Conservation (phyloP, 2,888 invertebrate genomes). For the Trichogramma evanescens region DNA sequence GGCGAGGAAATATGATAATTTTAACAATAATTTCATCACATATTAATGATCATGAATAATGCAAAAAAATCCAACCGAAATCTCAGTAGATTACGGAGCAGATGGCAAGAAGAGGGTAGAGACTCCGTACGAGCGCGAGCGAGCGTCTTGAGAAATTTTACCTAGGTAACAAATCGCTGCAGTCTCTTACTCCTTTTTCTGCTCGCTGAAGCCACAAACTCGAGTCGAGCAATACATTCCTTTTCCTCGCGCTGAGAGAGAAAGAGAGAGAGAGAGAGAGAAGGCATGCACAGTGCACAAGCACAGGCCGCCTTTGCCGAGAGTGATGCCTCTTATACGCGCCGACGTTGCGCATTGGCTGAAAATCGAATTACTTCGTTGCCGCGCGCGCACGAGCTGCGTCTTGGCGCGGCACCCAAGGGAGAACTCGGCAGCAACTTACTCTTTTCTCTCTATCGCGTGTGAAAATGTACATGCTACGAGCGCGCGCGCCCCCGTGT, state of each 20-base stretch:
- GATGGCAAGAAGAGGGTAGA: no score
- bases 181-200: conserved; percentile 12
- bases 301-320: conserved; percentile 22
- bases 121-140: no score
- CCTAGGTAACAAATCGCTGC: no score
- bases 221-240: not conserved
- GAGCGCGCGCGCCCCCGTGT: not conserved
- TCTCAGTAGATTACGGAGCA: no score
- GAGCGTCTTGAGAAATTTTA: no score
- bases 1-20: no score
- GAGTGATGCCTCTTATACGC: not conserved
- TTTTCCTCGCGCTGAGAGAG: not conserved
- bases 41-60: no score
- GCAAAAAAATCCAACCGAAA: no score
- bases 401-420: no score
- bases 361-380: conserved; percentile 34
- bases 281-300: not conserved
- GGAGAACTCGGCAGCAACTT: no score
- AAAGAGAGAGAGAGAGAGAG: not conserved
- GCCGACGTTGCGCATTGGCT: conserved; percentile 24
- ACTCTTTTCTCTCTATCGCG: no score
- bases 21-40: no score
- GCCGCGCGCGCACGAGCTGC: conserved; percentile 22
- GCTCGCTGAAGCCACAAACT: not conserved
- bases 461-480: not conserved